Percentiles rank a stretch among this genome's conserved stretches.
Conservation (phyloP, 2,797 vertebrate genomes). For the Eospalax fontanierii region DNA sequence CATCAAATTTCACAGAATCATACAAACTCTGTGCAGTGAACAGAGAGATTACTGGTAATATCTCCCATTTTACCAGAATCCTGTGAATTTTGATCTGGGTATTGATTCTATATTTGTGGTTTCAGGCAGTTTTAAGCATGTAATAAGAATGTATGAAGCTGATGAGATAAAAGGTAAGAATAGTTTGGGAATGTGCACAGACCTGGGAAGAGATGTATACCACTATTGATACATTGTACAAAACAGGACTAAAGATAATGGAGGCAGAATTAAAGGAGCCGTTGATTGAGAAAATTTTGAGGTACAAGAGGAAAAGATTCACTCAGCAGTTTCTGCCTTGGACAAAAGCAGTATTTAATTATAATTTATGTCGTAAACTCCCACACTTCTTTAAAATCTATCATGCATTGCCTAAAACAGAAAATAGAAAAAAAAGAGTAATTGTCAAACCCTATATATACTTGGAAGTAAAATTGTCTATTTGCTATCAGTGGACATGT, state of each 20-base stretch:
- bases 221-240: neutral
- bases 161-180: neutral
- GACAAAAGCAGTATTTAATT: neutral
- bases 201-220: neutral
- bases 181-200: neutral
- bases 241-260: neutral
- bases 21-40: neutral
- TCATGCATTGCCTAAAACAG: neutral
- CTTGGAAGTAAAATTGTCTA: neutral
- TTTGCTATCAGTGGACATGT: neutral
- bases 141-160: neutral
- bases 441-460: neutral
- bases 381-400: neutral
- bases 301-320: neutral
- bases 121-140: neutral
- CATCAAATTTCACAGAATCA: neutral
- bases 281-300: neutral
- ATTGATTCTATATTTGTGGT: neutral
- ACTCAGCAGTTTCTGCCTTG: neutral
- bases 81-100: neutral
- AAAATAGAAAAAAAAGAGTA: neutral
- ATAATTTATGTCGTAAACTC: neutral
- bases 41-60: neutral
- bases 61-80: neutral
- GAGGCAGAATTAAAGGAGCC: neutral